These are phyloP conservation scores for Hemiscyllium ocellatum DNA, from an alignment of 2,113 vertebrate genomes.

Conservation along the genomic window DNA sequence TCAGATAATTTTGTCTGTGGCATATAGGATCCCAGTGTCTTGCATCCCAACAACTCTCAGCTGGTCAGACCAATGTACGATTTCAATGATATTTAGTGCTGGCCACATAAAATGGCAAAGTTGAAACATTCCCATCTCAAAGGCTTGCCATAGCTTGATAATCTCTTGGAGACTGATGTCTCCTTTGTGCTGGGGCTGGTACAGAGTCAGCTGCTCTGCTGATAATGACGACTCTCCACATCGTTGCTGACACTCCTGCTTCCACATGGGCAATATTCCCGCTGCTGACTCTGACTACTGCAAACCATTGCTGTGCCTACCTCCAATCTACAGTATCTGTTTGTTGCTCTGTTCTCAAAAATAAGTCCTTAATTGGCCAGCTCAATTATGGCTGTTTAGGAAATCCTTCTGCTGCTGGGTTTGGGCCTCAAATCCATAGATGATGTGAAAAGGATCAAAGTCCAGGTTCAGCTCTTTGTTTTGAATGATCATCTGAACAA, in stretches of 20 bases:
- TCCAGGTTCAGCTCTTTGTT: not conserved
- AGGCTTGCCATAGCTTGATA: not conserved
- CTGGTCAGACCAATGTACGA: not conserved
- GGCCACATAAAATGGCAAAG: not conserved
- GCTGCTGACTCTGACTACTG: not conserved
- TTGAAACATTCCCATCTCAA: not conserved
- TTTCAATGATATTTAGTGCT: not conserved
- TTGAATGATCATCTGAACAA: not conserved
- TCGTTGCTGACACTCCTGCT: not conserved
- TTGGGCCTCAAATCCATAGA: not conserved
- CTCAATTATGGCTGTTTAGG: not conserved
- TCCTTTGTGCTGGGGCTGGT: not conserved
- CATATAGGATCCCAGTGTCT: not conserved
- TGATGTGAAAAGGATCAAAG: not conserved
- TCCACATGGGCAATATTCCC: not conserved
- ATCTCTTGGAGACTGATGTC: not conserved
- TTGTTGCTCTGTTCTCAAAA: not conserved
- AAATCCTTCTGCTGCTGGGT: not conserved
- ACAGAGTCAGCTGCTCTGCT: not conserved
- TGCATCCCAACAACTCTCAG: not conserved
- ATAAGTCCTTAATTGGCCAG: not conserved
- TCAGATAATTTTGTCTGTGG: not conserved
- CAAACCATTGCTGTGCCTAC: not conserved
- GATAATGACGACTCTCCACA: not conserved
- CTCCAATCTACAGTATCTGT: not conserved